A percentile compares a stretch with the other conserved stretches of the same genome.
phyloP scores from a whole-genome alignment of 2,113 vertebrate species.

The Choloepus hoffmanni region DNA sequence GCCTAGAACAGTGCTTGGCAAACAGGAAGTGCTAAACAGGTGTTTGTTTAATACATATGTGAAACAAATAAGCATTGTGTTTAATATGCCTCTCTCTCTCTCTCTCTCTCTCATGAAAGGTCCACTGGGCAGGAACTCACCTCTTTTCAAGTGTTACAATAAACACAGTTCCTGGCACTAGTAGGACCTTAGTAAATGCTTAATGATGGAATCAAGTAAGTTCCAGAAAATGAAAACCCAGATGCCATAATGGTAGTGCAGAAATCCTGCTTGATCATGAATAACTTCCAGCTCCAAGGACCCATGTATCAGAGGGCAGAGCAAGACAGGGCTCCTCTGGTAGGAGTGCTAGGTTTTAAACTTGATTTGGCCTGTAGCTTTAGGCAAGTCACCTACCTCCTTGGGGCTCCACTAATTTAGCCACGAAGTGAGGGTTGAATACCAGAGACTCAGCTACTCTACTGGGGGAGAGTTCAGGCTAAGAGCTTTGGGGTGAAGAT shows the following conservation, averaged over 20 bases:
- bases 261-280: background rate
- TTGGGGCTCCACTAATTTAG: background rate
- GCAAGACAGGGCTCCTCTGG: background rate
- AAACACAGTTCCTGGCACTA: background rate
- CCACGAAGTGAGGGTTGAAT: background rate
- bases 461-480: background rate
- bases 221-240: background rate
- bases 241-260: background rate
- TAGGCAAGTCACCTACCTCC: background rate
- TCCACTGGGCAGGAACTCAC: background rate
- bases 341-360: background rate
- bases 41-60: background rate
- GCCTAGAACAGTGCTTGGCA: background rate
- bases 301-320: background rate
- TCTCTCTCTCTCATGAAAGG: background rate
- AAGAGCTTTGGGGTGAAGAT: background rate
- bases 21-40: background rate
- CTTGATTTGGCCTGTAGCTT: background rate
- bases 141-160: background rate
- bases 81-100: background rate
- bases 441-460: background rate
- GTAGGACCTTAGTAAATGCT: background rate
- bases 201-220: background rate
- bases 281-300: background rate
- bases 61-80: background rate